These are phyloP conservation scores for Percopsis omiscomaycus DNA, from an alignment of 2,797 vertebrate species.

Conservation along the genomic window DNA sequence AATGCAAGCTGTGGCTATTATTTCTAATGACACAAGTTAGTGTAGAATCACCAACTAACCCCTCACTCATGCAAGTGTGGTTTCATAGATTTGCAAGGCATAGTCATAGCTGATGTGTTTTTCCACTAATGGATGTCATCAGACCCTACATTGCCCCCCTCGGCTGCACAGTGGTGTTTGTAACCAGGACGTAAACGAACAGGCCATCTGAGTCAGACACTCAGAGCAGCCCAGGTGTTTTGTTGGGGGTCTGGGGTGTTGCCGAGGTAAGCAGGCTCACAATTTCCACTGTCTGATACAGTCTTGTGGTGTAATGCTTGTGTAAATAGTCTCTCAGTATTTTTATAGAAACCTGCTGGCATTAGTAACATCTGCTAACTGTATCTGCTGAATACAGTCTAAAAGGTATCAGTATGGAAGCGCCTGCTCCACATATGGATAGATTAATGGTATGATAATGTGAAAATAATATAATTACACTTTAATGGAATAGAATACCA, in stretches of 20 bases:
- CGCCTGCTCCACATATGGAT: slow-evolving; percentile 34
- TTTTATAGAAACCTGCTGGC: slow-evolving; percentile 18
- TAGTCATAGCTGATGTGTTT: slow-evolving; percentile 50
- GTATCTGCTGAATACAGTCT: background rate
- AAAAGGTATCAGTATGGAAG: slow-evolving; percentile 25
- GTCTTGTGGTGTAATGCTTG: slow-evolving; percentile 35
- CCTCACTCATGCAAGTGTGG: too few relatives aligned
- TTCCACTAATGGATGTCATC: slow-evolving; percentile 53
- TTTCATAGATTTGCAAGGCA: slow-evolving; percentile 31
- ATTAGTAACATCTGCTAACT: slow-evolving; percentile 48
- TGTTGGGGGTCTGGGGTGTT: slow-evolving; percentile 52
- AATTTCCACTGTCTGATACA: slow-evolving; percentile 63
- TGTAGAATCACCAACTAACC: slow-evolving; percentile 23
- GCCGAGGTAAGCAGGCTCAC: slow-evolving; percentile 56
- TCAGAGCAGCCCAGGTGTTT: slow-evolving; percentile 2
- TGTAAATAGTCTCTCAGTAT: slow-evolving; percentile 24
- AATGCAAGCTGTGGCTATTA: slow-evolving; percentile 21
- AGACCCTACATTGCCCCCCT: slow-evolving; percentile 32
- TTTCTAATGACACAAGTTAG: slow-evolving; percentile 18
- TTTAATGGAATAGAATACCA: slow-evolving; percentile 1
- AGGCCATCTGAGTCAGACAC: slow-evolving; percentile 9
- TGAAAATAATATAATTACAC: background rate
- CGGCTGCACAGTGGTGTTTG: slow-evolving; percentile 32
- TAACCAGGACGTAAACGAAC: slow-evolving; percentile 38
- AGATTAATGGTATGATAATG: slow-evolving; percentile 15